Evolutionary conservation across 2,113 vertebrate species (phyloP).

Genomic region (Shinisaurus crocodilurus): DNA sequence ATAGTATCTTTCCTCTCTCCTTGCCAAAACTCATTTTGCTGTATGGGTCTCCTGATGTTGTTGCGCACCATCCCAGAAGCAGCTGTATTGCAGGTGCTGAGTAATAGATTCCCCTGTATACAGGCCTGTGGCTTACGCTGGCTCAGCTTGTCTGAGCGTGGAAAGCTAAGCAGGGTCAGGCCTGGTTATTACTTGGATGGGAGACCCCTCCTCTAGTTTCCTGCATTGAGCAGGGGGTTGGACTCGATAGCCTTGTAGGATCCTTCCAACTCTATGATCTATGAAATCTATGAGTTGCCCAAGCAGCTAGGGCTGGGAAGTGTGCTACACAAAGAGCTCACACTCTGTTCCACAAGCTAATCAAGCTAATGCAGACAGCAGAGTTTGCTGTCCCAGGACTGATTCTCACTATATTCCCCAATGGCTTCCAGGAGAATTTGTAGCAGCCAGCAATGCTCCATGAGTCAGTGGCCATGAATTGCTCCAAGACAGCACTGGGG

Average conservation of each 20-base stretch:
- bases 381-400: neutral
- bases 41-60: neutral
- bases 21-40: neutral
- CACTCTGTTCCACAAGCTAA: neutral
- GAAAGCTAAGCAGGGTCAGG: too few species aligned
- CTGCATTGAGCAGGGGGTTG: too few species aligned
- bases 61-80: neutral
- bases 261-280: too few species aligned
- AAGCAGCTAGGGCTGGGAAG: neutral
- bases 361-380: slow-evolving; percentile 1
- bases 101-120: neutral
- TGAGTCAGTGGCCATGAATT: neutral
- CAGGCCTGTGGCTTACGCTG: too few species aligned
- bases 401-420: neutral
- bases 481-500: neutral
- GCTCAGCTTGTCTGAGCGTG: too few species aligned
- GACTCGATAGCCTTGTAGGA: too few species aligned
- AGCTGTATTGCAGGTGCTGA: neutral
- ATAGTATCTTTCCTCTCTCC: neutral
- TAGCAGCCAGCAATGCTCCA: neutral
- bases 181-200: too few species aligned
- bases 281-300: too few species aligned
- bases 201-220: too few species aligned
- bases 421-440: slow-evolving; percentile 1
- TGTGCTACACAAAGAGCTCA: neutral